phyloP scores from a whole-genome alignment of 2,888 invertebrate genomes.

The Mesopsocus fuscifrons region DNA sequence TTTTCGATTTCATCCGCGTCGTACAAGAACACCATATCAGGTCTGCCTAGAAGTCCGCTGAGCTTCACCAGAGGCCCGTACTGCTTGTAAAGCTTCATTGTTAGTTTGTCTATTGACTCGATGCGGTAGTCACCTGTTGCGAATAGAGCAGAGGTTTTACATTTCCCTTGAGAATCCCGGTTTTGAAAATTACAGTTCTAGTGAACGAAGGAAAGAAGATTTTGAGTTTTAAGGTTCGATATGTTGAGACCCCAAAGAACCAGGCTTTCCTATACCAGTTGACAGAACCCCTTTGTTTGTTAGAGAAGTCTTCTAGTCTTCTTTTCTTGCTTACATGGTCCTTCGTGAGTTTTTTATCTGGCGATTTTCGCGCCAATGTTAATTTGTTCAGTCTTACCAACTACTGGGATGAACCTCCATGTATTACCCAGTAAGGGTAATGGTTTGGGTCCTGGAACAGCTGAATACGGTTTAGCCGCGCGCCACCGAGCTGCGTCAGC shows the following conservation, averaged over 20 bases:
- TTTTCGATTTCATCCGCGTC: conserved; percentile 50
- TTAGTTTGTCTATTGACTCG: conserved; percentile 45
- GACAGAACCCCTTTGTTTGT: no score
- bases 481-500: conserved; percentile 17
- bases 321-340: no score
- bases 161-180: neutral
- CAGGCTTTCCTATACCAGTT: no score
- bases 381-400: conserved; percentile 28
- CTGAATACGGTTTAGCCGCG: conserved; percentile 30
- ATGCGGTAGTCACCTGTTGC: conserved; percentile 39
- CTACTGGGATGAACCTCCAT: conserved; percentile 39
- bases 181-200: no score
- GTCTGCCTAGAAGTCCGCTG: conserved; percentile 43
- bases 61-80: conserved; percentile 50
- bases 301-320: no score
- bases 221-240: no score
- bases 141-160: neutral
- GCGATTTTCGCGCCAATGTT: neutral
- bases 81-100: conserved; percentile 33
- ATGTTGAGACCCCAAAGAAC: no score
- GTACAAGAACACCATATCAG: conserved; percentile 54
- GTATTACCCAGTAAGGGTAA: conserved; percentile 39
- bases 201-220: no score
- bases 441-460: conserved; percentile 39
- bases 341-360: no score